phyloP scores from a whole-genome alignment of 1,140 invertebrate species.

The Neodiprion pinetum region DNA sequence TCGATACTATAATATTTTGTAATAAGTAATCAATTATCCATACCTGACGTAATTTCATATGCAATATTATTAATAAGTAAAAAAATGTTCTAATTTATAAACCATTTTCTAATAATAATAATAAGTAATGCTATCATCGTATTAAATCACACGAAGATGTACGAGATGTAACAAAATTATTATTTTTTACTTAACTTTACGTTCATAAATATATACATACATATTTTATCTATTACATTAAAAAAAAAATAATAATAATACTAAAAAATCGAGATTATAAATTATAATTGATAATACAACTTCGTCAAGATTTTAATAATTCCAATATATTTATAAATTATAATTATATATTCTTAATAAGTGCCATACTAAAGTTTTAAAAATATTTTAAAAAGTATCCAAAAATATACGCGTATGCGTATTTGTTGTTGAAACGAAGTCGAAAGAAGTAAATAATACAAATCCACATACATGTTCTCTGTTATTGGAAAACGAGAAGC shows the following conservation, averaged over 20 bases:
- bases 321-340: not conserved
- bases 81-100: not conserved
- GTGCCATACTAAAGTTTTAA: not conserved
- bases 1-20: not conserved
- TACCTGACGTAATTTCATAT: too few species aligned
- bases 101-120: not conserved
- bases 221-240: too few species aligned
- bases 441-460: not conserved
- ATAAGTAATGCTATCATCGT: too few species aligned
- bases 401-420: not conserved
- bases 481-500: too few species aligned
- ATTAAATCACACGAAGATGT: too few species aligned
- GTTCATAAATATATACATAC: too few species aligned
- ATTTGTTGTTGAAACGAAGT: not conserved
- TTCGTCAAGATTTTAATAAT: constrained; percentile 5
- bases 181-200: too few species aligned
- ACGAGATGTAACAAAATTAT: too few species aligned
- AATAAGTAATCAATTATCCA: not conserved
- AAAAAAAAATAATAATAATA: not conserved
- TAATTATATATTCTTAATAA: constrained; percentile 6
- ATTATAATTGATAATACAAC: not conserved
- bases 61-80: not conserved
- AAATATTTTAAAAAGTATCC: not conserved
- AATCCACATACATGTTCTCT: not conserved
- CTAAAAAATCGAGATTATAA: not conserved